These are phyloP conservation scores for Drosophila seguyi DNA, from an alignment of 1,140 invertebrate genomes.

Conservation along the genomic window DNA sequence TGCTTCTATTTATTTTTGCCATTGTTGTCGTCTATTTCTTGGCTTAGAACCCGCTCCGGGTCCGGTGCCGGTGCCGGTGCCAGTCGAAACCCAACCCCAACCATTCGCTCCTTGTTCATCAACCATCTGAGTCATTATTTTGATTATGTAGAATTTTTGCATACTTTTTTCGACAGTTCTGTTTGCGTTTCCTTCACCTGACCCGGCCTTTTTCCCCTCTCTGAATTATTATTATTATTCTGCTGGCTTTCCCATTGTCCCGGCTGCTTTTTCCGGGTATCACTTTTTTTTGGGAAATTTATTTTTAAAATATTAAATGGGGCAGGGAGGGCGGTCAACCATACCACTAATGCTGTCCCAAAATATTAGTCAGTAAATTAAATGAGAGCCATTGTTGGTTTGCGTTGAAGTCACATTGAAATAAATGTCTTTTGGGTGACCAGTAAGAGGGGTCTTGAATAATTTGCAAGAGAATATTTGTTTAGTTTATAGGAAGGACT, in stretches of 20 bases:
- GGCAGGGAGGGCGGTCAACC: conserved; percentile 14
- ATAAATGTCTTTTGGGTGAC: background rate
- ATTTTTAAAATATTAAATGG: conserved; percentile 77
- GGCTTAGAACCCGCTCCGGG: conserved; percentile 32
- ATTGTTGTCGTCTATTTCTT: conserved; percentile 73
- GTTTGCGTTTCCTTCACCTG: conserved; percentile 58
- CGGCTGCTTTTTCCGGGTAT: conserved; percentile 10
- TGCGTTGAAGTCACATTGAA: conserved; percentile 26
- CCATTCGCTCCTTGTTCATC: background rate
- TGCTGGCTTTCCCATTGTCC: conserved; percentile 55
- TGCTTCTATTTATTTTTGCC: conserved; percentile 72
- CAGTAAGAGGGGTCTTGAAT: background rate
- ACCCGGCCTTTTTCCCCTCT: conserved; percentile 4
- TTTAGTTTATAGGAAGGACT: background rate
- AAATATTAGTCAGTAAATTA: conserved; percentile 59
- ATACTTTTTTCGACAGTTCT: conserved; percentile 74
- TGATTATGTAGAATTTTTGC: conserved; percentile 76
- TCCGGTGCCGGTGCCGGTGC: background rate
- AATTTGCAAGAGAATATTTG: background rate
- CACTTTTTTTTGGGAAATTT: conserved; percentile 26
- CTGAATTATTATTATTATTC: conserved; percentile 51
- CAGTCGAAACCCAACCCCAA: background rate
- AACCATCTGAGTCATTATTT: conserved; percentile 69
- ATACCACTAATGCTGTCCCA: conserved; percentile 28
- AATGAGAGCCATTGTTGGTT: conserved; percentile 58